These are phyloP conservation scores for Caenorhabditis sp. DNA, from an alignment of 2,888 invertebrate genomes.

Conservation along the genomic window DNA sequence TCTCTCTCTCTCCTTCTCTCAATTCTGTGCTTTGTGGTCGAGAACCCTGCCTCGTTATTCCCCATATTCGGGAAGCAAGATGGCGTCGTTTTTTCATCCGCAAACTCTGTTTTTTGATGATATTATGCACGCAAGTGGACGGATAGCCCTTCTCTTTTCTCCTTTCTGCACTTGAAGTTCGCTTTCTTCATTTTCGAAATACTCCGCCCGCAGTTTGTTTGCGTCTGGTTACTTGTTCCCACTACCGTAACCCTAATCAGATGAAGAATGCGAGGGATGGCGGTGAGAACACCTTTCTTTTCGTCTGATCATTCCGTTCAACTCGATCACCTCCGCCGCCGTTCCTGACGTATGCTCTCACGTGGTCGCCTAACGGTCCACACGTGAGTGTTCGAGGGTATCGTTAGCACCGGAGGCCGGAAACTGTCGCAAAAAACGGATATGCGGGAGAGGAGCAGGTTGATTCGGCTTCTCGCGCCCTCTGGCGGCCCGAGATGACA, in stretches of 20 bases:
- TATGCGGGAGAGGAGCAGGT: constrained; percentile 42
- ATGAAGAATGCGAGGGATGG: not conserved
- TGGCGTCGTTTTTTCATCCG: constrained; percentile 20
- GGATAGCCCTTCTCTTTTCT: not conserved
- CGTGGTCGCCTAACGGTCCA: constrained; percentile 11
- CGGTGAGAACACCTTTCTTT: no score
- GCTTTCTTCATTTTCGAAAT: not conserved
- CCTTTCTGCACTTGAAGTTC: constrained; percentile 30
- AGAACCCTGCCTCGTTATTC: constrained; percentile 34
- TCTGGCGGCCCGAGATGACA: constrained; percentile 32
- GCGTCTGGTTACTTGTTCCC: constrained; percentile 1
- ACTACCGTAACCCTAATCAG: not conserved
- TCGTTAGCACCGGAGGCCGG: constrained; percentile 22
- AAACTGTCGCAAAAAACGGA: constrained; percentile 41
- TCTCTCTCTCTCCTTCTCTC: constrained; percentile 12
- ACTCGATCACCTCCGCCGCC: not conserved
- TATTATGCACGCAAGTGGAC: constrained; percentile 21
- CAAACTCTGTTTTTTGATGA: constrained; percentile 25
- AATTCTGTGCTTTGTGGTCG: constrained; percentile 19
- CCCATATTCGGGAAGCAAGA: constrained; percentile 28
- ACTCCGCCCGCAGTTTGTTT: not conserved
- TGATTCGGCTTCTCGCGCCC: constrained; percentile 27
- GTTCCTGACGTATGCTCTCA: constrained; percentile 28
- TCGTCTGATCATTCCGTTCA: no score
- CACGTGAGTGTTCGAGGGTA: constrained; percentile 29